phyloP scores from a whole-genome alignment of 2,888 invertebrate species.

The Opisthograptis luteolata region DNA sequence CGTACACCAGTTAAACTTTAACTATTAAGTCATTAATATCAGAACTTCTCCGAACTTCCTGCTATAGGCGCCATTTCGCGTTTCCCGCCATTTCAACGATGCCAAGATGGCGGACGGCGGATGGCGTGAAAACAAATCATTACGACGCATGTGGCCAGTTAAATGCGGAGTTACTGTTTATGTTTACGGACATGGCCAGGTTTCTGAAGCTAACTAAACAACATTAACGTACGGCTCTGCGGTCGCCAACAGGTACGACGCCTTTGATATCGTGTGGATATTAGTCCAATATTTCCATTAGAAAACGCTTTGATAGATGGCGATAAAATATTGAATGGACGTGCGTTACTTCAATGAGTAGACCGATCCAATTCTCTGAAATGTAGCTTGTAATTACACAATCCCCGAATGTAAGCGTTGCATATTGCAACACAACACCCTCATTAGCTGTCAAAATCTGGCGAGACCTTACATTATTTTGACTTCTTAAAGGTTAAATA shows the following conservation, averaged over 20 bases:
- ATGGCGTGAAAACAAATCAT: slow-evolving; percentile 33
- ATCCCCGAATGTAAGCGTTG: slow-evolving; percentile 11
- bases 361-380: slow-evolving; percentile 13
- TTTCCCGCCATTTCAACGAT: slow-evolving; percentile 46
- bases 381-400: slow-evolving; percentile 12
- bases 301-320: slow-evolving; percentile 25
- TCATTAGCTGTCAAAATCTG: slow-evolving; percentile 23
- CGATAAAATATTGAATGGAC: slow-evolving; percentile 13
- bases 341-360: slow-evolving; percentile 12
- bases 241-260: slow-evolving; percentile 29
- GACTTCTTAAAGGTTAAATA: slow-evolving; percentile 33
- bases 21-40: slow-evolving; percentile 75
- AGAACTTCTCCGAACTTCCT: slow-evolving; percentile 53
- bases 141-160: slow-evolving; percentile 55
- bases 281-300: slow-evolving; percentile 29
- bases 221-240: slow-evolving; percentile 23
- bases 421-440: slow-evolving; percentile 18
- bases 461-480: slow-evolving; percentile 30
- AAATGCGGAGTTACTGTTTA: slow-evolving; percentile 49
- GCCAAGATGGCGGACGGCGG: slow-evolving; percentile 50
- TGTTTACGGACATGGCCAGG: slow-evolving; percentile 37
- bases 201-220: slow-evolving; percentile 25
- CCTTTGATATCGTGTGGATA: slow-evolving; percentile 28
- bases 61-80: slow-evolving; percentile 52
- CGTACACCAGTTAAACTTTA: slow-evolving; percentile 68